A percentile compares a stretch with the other conserved stretches of the same genome.
phyloP scores from a whole-genome alignment of 1,140 invertebrate genomes.

The Sinonovacula constricta region DNA sequence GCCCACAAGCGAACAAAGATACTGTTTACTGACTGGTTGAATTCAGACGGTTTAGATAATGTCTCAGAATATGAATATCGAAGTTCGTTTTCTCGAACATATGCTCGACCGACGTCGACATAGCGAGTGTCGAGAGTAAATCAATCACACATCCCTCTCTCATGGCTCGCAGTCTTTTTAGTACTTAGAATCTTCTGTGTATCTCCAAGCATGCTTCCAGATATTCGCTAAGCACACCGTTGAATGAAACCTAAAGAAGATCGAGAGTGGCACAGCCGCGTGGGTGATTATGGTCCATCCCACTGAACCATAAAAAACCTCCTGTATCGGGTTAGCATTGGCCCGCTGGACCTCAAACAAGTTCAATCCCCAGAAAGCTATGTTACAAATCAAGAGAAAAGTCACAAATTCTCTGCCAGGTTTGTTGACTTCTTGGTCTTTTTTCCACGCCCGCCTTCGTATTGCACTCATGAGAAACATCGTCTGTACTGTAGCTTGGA shows the following conservation, averaged over 20 bases:
- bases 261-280: conserved; percentile 70
- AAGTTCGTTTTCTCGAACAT: too few species aligned
- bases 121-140: too few species aligned
- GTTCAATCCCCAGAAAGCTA: conserved; percentile 73
- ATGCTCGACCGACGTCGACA: too few species aligned
- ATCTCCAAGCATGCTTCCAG: conserved; percentile 76
- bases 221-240: conserved; percentile 75
- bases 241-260: conserved; percentile 76
- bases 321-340: conserved; percentile 67
- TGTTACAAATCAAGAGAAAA: conserved; percentile 95
- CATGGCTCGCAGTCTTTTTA: too few species aligned
- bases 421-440: conserved; percentile 94
- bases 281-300: conserved; percentile 74
- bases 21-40: too few species aligned
- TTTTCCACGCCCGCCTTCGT: conserved; percentile 90
- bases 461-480: conserved; percentile 85
- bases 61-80: too few species aligned
- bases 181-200: too few species aligned
- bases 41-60: too few species aligned
- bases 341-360: conserved; percentile 70
- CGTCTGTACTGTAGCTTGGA: conserved; percentile 92
- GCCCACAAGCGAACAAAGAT: too few species aligned
- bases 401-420: conserved; percentile 97
- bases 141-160: too few species aligned
- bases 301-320: conserved; percentile 66